These are phyloP conservation scores for Plagiodera versicolora DNA, from an alignment of 2,888 invertebrate genomes.

Conservation along the genomic window DNA sequence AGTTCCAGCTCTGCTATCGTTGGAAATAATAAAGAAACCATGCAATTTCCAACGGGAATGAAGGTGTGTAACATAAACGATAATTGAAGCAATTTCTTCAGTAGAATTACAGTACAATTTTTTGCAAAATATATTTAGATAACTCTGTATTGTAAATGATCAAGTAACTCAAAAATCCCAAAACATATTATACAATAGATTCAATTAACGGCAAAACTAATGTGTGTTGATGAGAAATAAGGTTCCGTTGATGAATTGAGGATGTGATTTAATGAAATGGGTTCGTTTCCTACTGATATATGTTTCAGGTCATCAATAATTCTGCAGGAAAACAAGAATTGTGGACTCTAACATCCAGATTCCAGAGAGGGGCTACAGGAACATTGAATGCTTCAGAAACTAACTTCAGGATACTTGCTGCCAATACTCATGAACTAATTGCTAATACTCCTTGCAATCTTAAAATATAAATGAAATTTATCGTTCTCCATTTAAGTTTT, in stretches of 20 bases:
- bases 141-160: too few relatives aligned
- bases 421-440: conserved; percentile 59
- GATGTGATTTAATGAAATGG: too few relatives aligned
- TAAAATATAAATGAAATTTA: too few relatives aligned
- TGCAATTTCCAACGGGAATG: conserved; percentile 75
- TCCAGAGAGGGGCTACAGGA: conserved; percentile 68
- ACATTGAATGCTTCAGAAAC: conserved; percentile 59
- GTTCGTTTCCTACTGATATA: conserved; percentile 4
- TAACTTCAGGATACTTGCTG: conserved; percentile 73
- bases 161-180: too few relatives aligned
- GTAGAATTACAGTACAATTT: too few relatives aligned
- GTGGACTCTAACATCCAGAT: conserved; percentile 68
- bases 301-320: conserved; percentile 58
- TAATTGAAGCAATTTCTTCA: too few relatives aligned
- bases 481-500: too few relatives aligned
- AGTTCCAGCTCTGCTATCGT: conserved; percentile 60
- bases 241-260: too few relatives aligned
- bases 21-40: conserved; percentile 60
- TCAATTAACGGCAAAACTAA: too few relatives aligned
- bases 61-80: conserved; percentile 54
- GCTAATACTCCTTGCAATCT: conserved; percentile 59
- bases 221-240: too few relatives aligned
- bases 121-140: too few relatives aligned
- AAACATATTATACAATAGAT: too few relatives aligned
- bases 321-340: conserved; percentile 63